These are phyloP conservation scores for Amiota minor DNA, from an alignment of 2,888 invertebrate species.

Conservation along the genomic window DNA sequence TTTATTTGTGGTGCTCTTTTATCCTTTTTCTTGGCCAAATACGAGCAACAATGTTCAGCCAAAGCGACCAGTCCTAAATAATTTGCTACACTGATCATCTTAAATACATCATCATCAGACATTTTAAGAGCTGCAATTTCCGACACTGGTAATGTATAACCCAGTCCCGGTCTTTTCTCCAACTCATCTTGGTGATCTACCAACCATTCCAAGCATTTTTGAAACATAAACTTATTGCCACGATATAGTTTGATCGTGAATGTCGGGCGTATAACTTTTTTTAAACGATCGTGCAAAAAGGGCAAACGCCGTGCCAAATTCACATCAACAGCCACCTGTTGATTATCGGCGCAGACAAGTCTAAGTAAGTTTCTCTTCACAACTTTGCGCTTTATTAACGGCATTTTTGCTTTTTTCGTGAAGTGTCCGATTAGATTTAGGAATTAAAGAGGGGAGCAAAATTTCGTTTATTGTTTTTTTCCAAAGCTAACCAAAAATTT, in stretches of 20 bases:
- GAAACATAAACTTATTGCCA: not conserved
- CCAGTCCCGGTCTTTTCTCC: not conserved
- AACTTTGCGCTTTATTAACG: not conserved
- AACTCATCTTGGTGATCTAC: not conserved
- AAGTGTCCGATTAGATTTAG: too few relatives aligned
- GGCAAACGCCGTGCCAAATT: not conserved
- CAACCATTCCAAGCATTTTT: conserved; percentile 12
- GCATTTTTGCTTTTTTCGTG: not conserved
- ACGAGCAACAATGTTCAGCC: conserved; percentile 8
- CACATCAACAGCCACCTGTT: not conserved
- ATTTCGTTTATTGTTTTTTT: not conserved
- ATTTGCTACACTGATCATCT: conserved; percentile 1
- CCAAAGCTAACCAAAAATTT: not conserved
- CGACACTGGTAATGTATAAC: not conserved
- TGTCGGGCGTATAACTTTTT: too few relatives aligned
- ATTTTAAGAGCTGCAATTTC: not conserved
- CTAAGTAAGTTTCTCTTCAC: not conserved
- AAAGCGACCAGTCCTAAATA: conserved; percentile 5
- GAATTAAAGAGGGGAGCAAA: not conserved
- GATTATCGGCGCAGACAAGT: not conserved
- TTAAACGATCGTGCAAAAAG: not conserved
- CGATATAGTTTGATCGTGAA: not conserved
- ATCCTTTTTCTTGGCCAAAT: not conserved
- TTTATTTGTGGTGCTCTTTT: not conserved
- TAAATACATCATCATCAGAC: not conserved